Evolutionary conservation across 2,797 vertebrate genomes (phyloP), one percentile per base, ranked within the genome.

Genomic region (Tarsius wallacei): DNA sequence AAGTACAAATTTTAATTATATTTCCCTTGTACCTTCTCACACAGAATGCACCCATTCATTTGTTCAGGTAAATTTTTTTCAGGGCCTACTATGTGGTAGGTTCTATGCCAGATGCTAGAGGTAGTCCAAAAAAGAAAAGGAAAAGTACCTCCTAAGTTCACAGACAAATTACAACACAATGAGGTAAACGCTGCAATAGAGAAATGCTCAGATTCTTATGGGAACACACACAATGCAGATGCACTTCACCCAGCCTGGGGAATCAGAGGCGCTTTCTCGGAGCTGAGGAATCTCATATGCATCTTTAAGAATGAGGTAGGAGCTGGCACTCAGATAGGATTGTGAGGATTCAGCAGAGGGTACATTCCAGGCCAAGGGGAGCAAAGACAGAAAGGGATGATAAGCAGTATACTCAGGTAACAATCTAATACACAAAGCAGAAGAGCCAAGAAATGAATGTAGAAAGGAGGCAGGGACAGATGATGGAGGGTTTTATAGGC

Each of bases 321-420:
- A 94, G 26, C 84, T 36, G 66, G 36, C 15, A 64, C 26, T 68
- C 31, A 63, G 42, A 31, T 1, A 57, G 33, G 28, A 96, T 70
- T 28, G 10, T 5, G 7, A 14, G 0, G 2, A 77, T 36, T 63
- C 36, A 28, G 17, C 15, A 76, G 16, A 95, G 13, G 78, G 12
- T 33, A n/a, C 19, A n/a, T 77, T 51, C 57, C 55, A 93, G 73
- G 33, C 16, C 63, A 78, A 28, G 17, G 59, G 57, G 31, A 81
- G 42, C 73, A 93, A 76, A 96, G 78, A 76, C 21, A 36, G 51
- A 78, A 87, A 81, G 12, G 22, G 94, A 90, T 63, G 12, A n/a
- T 42, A 73, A 63, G 51, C 28, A 57, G 10, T 47, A 11, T 94
- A 76, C 57, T 86, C 28, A 76, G 74, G 63, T 31, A 74, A 83